These are phyloP conservation scores for Parnassius apollo DNA, from an alignment of 2,888 invertebrate genomes.

Conservation along the genomic window DNA sequence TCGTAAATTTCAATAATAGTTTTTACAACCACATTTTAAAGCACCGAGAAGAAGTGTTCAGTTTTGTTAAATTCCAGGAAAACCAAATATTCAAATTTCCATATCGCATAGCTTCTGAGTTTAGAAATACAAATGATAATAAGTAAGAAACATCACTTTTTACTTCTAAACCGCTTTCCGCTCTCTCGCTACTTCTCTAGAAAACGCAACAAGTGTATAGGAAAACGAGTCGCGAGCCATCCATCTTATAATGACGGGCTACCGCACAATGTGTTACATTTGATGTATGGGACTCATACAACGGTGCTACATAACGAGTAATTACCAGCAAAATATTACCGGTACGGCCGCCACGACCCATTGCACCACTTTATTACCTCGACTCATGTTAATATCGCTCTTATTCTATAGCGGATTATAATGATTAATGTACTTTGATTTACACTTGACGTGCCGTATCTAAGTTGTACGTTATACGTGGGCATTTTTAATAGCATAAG, in stretches of 20 bases:
- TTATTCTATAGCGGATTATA: slow-evolving; percentile 12
- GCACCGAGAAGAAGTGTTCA: too few species aligned
- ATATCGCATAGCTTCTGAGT: too few species aligned
- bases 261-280: slow-evolving; percentile 29
- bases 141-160: too few species aligned
- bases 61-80: too few species aligned
- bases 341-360: slow-evolving; percentile 24
- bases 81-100: too few species aligned
- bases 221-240: slow-evolving; percentile 29
- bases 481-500: slow-evolving; percentile 2
- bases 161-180: slow-evolving; percentile 7
- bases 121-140: too few species aligned
- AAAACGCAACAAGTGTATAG: slow-evolving; percentile 16
- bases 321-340: slow-evolving; percentile 29
- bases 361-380: slow-evolving; percentile 16
- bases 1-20: too few species aligned
- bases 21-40: too few species aligned
- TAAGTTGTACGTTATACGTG: slow-evolving; percentile 11
- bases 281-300: slow-evolving; percentile 32
- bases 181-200: not conserved
- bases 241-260: slow-evolving; percentile 37
- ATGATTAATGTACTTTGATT: slow-evolving; percentile 17
- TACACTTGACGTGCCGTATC: slow-evolving; percentile 3
- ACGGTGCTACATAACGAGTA: slow-evolving; percentile 32
- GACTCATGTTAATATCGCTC: slow-evolving; percentile 22